Percentiles rank a stretch among this genome's conserved stretches.
Evolutionary conservation across 2,113 vertebrate genomes (phyloP).

Genomic region (Solenodon paradoxus): DNA sequence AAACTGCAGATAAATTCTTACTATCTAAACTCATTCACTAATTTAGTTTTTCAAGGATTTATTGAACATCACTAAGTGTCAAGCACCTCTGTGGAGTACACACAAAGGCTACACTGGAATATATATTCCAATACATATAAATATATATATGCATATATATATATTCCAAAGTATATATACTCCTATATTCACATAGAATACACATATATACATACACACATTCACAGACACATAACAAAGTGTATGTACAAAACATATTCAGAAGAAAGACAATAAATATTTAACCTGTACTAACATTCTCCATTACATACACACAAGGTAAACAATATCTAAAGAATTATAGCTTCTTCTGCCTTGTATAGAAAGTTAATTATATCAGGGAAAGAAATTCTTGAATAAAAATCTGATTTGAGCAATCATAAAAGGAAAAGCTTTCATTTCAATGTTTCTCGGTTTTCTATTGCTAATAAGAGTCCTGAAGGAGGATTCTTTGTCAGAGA

Average conservation of each 20-base stretch:
- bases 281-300: too few relatives aligned
- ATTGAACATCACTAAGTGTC: neutral
- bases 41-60: neutral
- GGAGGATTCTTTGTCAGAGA: neutral
- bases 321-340: neutral
- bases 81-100: neutral
- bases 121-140: too few relatives aligned
- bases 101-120: neutral
- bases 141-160: too few relatives aligned
- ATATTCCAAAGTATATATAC: too few relatives aligned
- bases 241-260: too few relatives aligned
- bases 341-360: neutral
- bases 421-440: neutral
- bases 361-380: neutral
- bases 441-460: neutral
- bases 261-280: too few relatives aligned
- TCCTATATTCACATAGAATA: too few relatives aligned
- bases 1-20: neutral
- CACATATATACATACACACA: neutral
- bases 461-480: neutral
- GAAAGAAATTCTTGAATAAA: neutral
- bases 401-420: neutral
- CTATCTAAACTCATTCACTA: neutral
- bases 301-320: neutral
- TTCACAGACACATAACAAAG: too few relatives aligned